Conservation (phyloP, 2,797 vertebrate species). For the Macropodus opercularis region DNA sequence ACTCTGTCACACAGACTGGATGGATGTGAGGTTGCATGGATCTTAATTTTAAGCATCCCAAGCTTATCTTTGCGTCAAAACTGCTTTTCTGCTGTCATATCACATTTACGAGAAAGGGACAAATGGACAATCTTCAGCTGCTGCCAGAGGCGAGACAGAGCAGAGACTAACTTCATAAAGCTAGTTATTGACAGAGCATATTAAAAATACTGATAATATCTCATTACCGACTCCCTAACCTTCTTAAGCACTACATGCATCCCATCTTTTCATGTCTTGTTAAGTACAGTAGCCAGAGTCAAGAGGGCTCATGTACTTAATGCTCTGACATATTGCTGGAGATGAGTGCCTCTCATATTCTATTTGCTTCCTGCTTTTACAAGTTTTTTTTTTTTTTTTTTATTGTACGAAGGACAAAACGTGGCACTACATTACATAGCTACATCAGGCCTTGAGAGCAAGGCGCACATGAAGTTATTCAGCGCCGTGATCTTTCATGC, state of each 20-base stretch:
- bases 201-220: too few relatives aligned
- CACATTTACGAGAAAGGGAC: too few relatives aligned
- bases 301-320: neutral
- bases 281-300: neutral
- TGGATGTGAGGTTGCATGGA: too few relatives aligned
- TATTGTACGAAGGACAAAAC: conserved; percentile 4
- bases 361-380: conserved; percentile 3
- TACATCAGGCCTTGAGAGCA: conserved; percentile 18
- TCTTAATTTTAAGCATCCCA: too few relatives aligned
- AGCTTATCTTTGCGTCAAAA: too few relatives aligned
- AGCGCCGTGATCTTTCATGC: neutral
- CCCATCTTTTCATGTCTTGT: too few relatives aligned
- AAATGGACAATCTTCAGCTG: too few relatives aligned
- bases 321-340: neutral
- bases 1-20: too few relatives aligned
- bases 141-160: too few relatives aligned
- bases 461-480: conserved; percentile 17
- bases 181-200: too few relatives aligned
- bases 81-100: too few relatives aligned
- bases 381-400: neutral
- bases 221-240: neutral
- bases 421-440: neutral
- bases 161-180: too few relatives aligned
- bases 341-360: neutral
- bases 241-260: neutral